These are phyloP conservation scores for Tichodroma muraria DNA, from an alignment of 2,113 vertebrate genomes.

Conservation along the genomic window DNA sequence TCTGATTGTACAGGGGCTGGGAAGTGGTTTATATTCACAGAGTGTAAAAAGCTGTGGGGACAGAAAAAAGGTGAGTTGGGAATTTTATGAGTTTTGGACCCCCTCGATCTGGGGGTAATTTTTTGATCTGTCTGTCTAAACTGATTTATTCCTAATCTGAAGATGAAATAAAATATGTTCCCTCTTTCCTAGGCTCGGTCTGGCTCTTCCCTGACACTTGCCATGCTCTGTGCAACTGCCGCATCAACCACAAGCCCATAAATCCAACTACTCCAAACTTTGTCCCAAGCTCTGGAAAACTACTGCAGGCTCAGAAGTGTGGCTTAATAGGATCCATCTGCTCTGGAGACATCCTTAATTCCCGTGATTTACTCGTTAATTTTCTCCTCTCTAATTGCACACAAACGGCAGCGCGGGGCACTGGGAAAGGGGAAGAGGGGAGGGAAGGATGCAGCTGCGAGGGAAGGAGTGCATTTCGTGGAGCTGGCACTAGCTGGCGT, in stretches of 20 bases:
- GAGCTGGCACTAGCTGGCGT: neutral
- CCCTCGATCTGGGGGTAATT: neutral
- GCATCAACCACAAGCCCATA: neutral
- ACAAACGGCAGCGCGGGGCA: neutral
- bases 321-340: neutral
- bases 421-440: neutral
- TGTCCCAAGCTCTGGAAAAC: neutral
- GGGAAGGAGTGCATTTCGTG: neutral
- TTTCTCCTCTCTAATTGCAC: neutral
- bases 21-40: neutral
- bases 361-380: neutral
- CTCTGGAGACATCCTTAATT: slow-evolving; percentile 8
- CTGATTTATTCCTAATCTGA: neutral
- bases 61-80: neutral
- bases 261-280: neutral
- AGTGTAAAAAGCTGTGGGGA: neutral
- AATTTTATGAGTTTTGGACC: neutral
- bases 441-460: neutral
- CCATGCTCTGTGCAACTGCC: neutral
- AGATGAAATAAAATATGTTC: neutral
- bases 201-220: neutral
- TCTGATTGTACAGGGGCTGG: no score
- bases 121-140: neutral
- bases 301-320: neutral
- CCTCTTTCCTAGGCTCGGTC: neutral